These are phyloP conservation scores for Drosophila koepferae DNA, from an alignment of 2,888 invertebrate species.

Conservation along the genomic window DNA sequence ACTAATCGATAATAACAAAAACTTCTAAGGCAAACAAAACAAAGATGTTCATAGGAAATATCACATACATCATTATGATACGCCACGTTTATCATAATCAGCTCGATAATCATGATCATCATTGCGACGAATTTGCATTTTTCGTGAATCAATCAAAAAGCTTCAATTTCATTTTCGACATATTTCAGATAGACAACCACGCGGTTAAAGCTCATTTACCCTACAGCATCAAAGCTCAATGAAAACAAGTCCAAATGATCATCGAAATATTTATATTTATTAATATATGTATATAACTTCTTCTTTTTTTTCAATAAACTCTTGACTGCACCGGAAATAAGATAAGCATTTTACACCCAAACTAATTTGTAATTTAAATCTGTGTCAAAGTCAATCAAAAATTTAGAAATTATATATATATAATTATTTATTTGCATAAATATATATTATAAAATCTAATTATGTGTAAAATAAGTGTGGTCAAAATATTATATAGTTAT, in stretches of 20 bases:
- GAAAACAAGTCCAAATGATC: slow-evolving; percentile 31
- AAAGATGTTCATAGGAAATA: slow-evolving; percentile 64
- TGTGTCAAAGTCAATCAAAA: slow-evolving; percentile 21
- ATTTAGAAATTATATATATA: background rate
- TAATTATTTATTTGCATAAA: background rate
- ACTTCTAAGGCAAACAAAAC: slow-evolving; percentile 58
- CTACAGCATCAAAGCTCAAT: slow-evolving; percentile 44
- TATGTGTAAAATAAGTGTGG: too few relatives aligned
- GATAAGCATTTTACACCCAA: slow-evolving; percentile 1
- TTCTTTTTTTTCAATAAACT: background rate
- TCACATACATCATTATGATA: slow-evolving; percentile 53
- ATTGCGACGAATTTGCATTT: slow-evolving; percentile 66
- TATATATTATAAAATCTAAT: background rate
- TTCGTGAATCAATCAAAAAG: slow-evolving; percentile 75
- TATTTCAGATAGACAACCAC: slow-evolving; percentile 36
- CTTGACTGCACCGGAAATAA: slow-evolving; percentile 25
- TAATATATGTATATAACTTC: background rate
- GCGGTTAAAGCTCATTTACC: slow-evolving; percentile 33
- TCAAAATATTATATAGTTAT: background rate
- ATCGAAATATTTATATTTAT: slow-evolving; percentile 1
- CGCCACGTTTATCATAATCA: slow-evolving; percentile 16
- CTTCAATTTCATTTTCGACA: slow-evolving; percentile 51
- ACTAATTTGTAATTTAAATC: slow-evolving; percentile 2
- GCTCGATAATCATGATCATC: slow-evolving; percentile 20
- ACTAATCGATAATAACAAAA: slow-evolving; percentile 53